A percentile compares a stretch with the other conserved stretches of the same genome.
These are phyloP conservation scores for Poeciliopsis turrubarensis DNA, from an alignment of 2,113 vertebrate genomes.

Conservation along the genomic window DNA sequence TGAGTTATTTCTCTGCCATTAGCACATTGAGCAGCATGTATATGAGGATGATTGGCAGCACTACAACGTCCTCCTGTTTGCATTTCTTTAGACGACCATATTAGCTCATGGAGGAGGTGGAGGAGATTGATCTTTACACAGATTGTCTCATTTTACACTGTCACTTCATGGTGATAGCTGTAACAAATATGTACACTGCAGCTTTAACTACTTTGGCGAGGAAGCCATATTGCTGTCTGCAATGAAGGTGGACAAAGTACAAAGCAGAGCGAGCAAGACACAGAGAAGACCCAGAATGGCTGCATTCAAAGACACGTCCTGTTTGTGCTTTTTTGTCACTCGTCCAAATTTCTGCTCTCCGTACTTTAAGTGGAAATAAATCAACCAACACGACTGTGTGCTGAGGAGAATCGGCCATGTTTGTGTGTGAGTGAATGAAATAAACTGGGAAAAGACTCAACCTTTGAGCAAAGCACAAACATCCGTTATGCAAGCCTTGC, in stretches of 20 bases:
- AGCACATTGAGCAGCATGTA: no score
- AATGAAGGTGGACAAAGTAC: not conserved
- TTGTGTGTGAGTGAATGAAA: constrained; percentile 46
- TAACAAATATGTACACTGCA: no score
- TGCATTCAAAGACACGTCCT: constrained; percentile 62
- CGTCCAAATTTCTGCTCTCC: constrained; percentile 67
- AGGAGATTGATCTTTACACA: no score
- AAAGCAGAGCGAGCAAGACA: not conserved
- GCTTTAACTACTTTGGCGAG: no score
- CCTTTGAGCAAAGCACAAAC: constrained; percentile 30
- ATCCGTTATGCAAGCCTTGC: constrained; percentile 27
- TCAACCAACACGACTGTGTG: constrained; percentile 38
- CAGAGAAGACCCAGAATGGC: constrained; percentile 6
- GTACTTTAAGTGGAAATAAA: constrained; percentile 67
- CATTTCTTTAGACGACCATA: no score
- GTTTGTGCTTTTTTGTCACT: constrained; percentile 63
- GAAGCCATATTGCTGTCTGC: not conserved
- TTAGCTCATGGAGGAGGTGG: no score
- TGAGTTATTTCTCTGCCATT: no score
- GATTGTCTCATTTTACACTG: no score
- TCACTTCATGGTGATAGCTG: no score
- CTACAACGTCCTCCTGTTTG: no score
- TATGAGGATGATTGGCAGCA: no score
- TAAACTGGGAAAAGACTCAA: constrained; percentile 26
- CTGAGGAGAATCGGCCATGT: constrained; percentile 41